Evolutionary conservation across 2,888 invertebrate species (phyloP), one percentile per base, ranked within the genome.

Genomic region (Epinotia demarniana): DNA sequence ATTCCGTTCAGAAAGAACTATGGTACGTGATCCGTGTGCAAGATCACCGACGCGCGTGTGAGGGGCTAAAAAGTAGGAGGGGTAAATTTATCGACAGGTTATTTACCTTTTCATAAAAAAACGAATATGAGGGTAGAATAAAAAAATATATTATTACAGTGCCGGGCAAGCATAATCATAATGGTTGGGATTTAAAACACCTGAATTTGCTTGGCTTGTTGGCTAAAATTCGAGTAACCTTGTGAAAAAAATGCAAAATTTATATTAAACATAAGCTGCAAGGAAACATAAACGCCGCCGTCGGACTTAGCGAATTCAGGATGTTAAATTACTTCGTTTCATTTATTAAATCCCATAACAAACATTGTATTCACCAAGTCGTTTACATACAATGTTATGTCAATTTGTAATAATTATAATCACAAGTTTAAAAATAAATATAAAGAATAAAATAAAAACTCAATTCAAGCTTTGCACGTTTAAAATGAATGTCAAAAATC

Each of bases 1-100:
- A 93, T 93, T 91, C 91, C 89, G 90, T 89, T 90, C 90, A 88
- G 90, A 92, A 92, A 92, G 92, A 92, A 93, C 87, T 91, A 89
- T 88, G 88, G 85, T 79, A 91, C 93, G 93, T 94, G 93, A 89
- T 84, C 82, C 63, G 93, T 82, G 82, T 91, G 79, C 81, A 76
- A 81, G 86, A 85, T 81, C 77, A 79, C 81, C 80, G 77, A 79
- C 69, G 78, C 77, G 79, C 80, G 80, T 80, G 82, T 81, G 82
- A 75, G 84, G 86, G 83, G 86, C 83, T 84, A 84, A 84, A 86
- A 85, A 86, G 84, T 81, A 77, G 81, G 82, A 81, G 81, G 79
- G 79, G 81, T 79, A 80, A 83, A 83, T 84, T 85, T 83, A 86
- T 85, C 84, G 86, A 84, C 85, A 85, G 84, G 86, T 89, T 90